These are phyloP conservation scores for Acanthurus lineatus DNA, from an alignment of 2,797 vertebrate genomes.

Conservation along the genomic window DNA sequence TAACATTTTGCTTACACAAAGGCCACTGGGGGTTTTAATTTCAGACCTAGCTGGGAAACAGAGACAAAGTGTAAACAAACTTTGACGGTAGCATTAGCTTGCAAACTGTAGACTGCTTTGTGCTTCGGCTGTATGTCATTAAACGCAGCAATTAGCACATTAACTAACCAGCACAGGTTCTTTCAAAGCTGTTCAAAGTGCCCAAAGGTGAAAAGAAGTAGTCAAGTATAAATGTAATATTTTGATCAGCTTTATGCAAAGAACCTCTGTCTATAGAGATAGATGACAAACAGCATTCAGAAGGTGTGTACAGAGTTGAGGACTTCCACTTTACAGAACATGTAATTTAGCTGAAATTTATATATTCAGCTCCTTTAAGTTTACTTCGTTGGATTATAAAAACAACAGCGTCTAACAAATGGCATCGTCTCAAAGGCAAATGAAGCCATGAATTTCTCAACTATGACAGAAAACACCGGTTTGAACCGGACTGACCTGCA, in stretches of 20 bases:
- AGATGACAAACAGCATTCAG: background rate
- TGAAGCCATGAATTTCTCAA: background rate
- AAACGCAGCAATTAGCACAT: background rate
- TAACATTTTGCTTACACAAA: background rate
- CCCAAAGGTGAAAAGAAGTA: background rate
- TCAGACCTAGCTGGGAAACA: background rate
- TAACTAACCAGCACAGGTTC: too few relatives aligned
- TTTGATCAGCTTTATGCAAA: slow-evolving; percentile 6
- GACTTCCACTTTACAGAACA: background rate
- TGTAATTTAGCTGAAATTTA: background rate
- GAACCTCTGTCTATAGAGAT: background rate
- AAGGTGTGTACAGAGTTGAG: background rate
- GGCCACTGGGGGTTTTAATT: background rate
- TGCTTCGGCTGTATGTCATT: too few relatives aligned
- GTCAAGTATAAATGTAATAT: background rate
- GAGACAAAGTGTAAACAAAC: background rate
- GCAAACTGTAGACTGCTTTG: background rate
- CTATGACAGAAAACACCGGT: background rate
- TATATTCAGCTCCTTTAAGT: background rate
- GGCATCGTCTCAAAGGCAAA: background rate
- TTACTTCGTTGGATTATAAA: background rate
- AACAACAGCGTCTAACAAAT: slow-evolving; percentile 1
- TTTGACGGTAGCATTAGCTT: background rate
- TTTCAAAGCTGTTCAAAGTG: background rate
- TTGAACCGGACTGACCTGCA: slow-evolving; percentile 85